phyloP scores from a whole-genome alignment of 2,797 vertebrate species.

The Anomalospiza imberbis region DNA sequence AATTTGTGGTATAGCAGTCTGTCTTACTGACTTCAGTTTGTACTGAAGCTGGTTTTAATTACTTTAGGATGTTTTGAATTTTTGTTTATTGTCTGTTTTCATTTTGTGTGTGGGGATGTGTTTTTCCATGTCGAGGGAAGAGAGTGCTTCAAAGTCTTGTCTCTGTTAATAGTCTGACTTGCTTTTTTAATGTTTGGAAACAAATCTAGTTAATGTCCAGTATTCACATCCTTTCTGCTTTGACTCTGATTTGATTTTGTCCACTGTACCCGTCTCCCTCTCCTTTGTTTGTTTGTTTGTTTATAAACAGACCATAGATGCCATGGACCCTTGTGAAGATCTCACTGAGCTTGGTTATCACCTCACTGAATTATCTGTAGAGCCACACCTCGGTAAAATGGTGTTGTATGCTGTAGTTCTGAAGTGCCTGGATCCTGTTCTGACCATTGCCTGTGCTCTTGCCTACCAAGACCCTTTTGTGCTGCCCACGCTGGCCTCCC shows the following conservation, averaged over 20 bases:
- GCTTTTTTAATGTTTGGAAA: background rate
- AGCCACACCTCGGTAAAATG: slow-evolving; percentile 98
- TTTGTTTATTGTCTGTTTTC: background rate
- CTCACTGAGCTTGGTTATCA: slow-evolving; percentile 92
- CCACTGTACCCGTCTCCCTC: fast-evolving
- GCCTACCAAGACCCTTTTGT: slow-evolving; percentile 93
- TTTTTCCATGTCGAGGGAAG: background rate
- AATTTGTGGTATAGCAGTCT: background rate
- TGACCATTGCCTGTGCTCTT: slow-evolving; percentile 92
- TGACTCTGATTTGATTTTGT: background rate
- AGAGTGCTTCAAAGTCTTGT: background rate
- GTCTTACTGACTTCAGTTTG: background rate
- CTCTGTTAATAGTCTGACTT: background rate
- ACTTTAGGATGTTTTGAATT: background rate
- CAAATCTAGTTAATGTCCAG: background rate
- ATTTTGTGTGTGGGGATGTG: background rate
- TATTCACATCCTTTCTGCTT: background rate
- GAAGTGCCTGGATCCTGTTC: slow-evolving; percentile 94
- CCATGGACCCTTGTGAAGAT: slow-evolving; percentile 90
- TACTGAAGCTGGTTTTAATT: background rate
- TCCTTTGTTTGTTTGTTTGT: background rate
- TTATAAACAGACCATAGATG: slow-evolving; percentile 84
- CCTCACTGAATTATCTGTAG: slow-evolving; percentile 89
- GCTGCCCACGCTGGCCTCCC: slow-evolving; percentile 83
- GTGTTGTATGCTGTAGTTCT: slow-evolving; percentile 89